Evolutionary conservation across 2,797 vertebrate genomes (phyloP), one percentile per base, ranked within the genome.

Genomic region (Myotis findleyi): DNA sequence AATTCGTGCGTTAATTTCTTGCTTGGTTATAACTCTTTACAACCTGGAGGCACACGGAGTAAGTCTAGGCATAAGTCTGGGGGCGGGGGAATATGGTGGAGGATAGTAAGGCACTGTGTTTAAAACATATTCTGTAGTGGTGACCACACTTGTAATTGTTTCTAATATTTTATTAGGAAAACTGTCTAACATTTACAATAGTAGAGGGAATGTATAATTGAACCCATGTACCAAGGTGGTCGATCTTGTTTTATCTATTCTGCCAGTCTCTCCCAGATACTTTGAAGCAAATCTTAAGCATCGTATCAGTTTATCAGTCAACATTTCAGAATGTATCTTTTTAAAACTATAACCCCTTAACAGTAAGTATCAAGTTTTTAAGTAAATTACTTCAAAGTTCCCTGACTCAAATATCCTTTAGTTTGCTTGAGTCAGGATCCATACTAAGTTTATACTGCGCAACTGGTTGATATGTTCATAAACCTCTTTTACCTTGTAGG

Each of bases 261-360:
- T 36, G 47, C 66, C 41, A 33, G 12, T 36, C 30, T 62, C 44
- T 59, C 14, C 18, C 27, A 91, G 62, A 44, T 33, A 82, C 6
- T 92, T 6, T 80, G 44, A 92, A 82, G 66, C 75, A 95, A 96
- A 91, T 66, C 64, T 51, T 82, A 73, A 84, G n/a, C n/a, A 76
- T 85, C 25, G 57, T 81, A 71, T 17, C 30, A 85, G 27, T 47
- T 95, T 17, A 81, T 23, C 51, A 77, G 30, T 81, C 53, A 93
- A 82, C 36, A 92, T 49, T 93, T 84, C 57, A 93, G 36, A 87
- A 83, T 18, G 2, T 57, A 79, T 9, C 38, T 62, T 87, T 90
- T 92, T n/a, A 87, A 49, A 94, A 81, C 55, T 84, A 84, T 33
- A 94, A 87, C 7, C 49, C 33, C 14, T 85, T 38, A 90, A 44